These are phyloP conservation scores for Sebastes steindachneri DNA, from an alignment of 2,797 vertebrate species.

Conservation along the genomic window DNA sequence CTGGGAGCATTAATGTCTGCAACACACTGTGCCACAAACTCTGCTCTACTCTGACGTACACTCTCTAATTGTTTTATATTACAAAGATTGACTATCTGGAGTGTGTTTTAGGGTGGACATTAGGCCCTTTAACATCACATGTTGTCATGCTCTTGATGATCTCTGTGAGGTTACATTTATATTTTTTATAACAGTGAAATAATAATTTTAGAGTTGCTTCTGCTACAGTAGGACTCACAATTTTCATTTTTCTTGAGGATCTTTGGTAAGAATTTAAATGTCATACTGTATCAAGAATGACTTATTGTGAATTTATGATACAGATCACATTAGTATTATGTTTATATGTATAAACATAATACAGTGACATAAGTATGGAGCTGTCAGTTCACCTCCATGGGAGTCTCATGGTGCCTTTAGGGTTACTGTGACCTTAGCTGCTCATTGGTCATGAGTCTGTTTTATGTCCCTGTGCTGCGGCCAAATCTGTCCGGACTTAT, in stretches of 20 bases:
- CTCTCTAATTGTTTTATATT: accelerated
- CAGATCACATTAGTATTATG: background rate
- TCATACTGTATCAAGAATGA: background rate
- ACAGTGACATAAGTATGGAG: background rate
- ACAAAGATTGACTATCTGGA: background rate
- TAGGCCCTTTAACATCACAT: background rate
- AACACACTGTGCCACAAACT: background rate
- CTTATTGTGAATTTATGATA: background rate
- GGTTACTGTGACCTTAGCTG: conserved; percentile 40
- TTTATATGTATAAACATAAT: background rate
- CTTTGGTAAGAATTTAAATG: background rate
- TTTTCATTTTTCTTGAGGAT: background rate
- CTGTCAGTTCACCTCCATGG: background rate
- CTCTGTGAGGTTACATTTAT: background rate
- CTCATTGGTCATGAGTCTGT: conserved; percentile 7
- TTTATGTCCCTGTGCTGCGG: conserved; percentile 1
- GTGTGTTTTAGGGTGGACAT: background rate
- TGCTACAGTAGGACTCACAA: background rate
- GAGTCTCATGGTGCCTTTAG: conserved; percentile 1
- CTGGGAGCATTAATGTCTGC: background rate
- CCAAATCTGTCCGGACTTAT: conserved; percentile 39
- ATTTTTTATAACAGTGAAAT: background rate
- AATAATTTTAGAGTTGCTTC: background rate
- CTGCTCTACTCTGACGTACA: accelerated
- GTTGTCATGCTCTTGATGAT: background rate